These are phyloP conservation scores for Leucoma salicis DNA, from an alignment of 2,888 invertebrate species.

Conservation along the genomic window DNA sequence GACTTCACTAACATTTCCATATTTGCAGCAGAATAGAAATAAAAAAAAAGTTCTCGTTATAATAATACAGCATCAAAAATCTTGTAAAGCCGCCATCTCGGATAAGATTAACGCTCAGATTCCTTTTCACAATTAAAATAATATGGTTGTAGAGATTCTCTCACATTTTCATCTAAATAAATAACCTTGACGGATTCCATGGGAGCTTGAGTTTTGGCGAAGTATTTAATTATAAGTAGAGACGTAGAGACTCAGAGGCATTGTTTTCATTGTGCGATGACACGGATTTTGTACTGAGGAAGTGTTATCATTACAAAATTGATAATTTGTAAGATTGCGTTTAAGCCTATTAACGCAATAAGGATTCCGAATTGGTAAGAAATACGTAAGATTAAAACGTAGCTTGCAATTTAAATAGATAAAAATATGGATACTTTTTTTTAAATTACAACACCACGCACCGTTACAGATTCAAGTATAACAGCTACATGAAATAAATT, in stretches of 20 bases:
- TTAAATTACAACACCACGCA: too few species aligned
- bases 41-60: too few species aligned
- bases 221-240: conserved; percentile 17
- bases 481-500: too few species aligned
- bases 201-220: conserved; percentile 5
- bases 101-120: background rate
- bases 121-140: conserved; percentile 3
- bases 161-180: conserved; percentile 10
- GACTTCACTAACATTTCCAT: too few species aligned
- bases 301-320: background rate
- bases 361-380: background rate
- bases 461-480: too few species aligned
- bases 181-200: conserved; percentile 7
- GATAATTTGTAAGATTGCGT: background rate
- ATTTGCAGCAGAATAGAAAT: too few species aligned
- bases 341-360: background rate
- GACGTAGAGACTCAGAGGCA: too few species aligned
- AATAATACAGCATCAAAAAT: background rate
- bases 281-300: background rate
- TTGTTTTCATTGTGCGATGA: conserved; percentile 11
- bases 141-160: conserved; percentile 3
- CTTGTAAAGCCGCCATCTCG: background rate
- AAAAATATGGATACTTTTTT: too few species aligned
- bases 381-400: too few species aligned
- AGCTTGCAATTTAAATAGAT: too few species aligned